A percentile compares a stretch with the other conserved stretches of the same genome.
Evolutionary conservation across 2,888 invertebrate species (phyloP).

Genomic region (Pedicia rivosa): DNA sequence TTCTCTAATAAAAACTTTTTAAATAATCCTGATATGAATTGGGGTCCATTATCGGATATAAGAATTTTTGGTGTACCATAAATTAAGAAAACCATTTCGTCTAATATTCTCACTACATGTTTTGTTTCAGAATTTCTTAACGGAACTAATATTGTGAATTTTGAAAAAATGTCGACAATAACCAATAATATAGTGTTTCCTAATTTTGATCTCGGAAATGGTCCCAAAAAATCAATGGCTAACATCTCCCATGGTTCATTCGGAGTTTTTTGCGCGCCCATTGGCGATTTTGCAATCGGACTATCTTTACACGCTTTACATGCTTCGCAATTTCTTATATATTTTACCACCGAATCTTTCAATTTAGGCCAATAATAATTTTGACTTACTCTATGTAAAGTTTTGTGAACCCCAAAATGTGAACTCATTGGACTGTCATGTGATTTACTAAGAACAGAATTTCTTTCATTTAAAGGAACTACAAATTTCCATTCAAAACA

Average conservation of each 20-base stretch:
- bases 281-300: not conserved
- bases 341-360: not conserved
- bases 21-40: no score
- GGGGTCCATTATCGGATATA: no score
- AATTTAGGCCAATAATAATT: slow-evolving; percentile 3
- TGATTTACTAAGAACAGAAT: not conserved
- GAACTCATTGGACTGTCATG: not conserved
- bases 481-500: not conserved
- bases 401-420: not conserved
- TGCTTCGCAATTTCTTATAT: not conserved
- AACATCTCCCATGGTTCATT: not conserved
- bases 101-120: no score
- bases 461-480: not conserved
- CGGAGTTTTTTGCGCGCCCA: not conserved
- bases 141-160: not conserved
- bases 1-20: no score
- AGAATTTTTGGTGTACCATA: no score
- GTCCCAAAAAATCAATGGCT: slow-evolving; percentile 2
- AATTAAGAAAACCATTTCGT: no score
- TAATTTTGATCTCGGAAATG: not conserved
- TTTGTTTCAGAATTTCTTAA: no score
- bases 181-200: not conserved
- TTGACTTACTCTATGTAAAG: not conserved
- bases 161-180: not conserved
- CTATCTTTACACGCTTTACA: not conserved